Conservation (phyloP, 2,797 vertebrate genomes). For the Cryptoprocta ferox region DNA sequence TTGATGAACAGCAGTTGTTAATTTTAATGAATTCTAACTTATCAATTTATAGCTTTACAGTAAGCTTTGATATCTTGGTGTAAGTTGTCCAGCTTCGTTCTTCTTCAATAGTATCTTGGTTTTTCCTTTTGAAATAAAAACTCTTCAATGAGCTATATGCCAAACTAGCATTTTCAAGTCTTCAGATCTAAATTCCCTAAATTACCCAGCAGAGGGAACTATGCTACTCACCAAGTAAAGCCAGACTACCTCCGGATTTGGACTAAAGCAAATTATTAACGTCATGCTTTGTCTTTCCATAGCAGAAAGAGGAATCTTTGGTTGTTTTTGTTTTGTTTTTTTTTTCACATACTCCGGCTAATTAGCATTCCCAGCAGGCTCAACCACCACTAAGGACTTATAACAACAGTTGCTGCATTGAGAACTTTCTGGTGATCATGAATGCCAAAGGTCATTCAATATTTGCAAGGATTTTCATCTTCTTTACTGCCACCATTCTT, state of each 20-base stretch:
- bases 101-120: neutral
- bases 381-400: constrained; percentile 63
- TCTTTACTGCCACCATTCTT: constrained; percentile 50
- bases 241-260: neutral
- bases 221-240: neutral
- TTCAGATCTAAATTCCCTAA: constrained; percentile 12
- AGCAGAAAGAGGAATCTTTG: neutral
- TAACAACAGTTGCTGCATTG: constrained; percentile 21
- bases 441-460: constrained; percentile 54
- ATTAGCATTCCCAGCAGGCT: constrained; percentile 34
- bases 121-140: constrained; percentile 38
- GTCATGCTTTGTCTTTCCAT: constrained; percentile 3
- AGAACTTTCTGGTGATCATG: constrained; percentile 27
- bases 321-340: too few relatives aligned
- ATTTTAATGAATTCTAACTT: constrained; percentile 13
- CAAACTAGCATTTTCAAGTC: neutral
- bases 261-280: neutral
- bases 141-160: neutral
- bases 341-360: constrained; percentile 18
- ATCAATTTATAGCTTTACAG: neutral
- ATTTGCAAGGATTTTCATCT: constrained; percentile 55
- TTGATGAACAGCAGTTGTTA: neutral
- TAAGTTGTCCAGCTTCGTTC: neutral
- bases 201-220: neutral
- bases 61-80: neutral